Base-by-base conservation (phyloP, 2,888 invertebrate genomes). In the Parnassius apollo region DNA sequence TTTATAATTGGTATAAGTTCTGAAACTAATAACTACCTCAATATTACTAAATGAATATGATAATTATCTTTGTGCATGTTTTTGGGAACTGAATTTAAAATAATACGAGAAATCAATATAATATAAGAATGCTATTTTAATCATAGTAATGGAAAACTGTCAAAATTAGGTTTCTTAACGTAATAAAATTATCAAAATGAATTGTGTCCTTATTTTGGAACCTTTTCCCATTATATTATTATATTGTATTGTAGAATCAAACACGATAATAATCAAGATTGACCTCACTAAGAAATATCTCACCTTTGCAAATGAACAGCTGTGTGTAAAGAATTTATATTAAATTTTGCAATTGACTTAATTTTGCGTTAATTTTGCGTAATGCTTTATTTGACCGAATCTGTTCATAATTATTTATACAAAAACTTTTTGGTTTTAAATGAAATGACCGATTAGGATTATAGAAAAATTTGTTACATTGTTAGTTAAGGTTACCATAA, bases 11-110 rank as follows among this genome's bases (percentile, higher is more conserved):
- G 90, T 90, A 86, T 91, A 91, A 91, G 90, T 91, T 91, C 86
- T 85, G 88, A 88, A 89, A 91, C 91, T 88, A 88, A 88, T 88
- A 91, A 91, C 91, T 91, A 91, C 91, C 92, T 92, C 91, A 91
- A 89, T 90, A 88, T 87, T 90, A 88, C 88, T 91, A 90, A 91
- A 89, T 89, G 86, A 85, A 87, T 88, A 88, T 87, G 84, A 89
- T 89, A 86, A 88, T 88, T 91, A 90, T 89, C 88, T 88, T 91
- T 88, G 87, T 87, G 87, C 88, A 91, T 90, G 87, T 86, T 90
- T 89, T 91, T 88, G 88, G 89, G 83, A 88, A 89, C 83, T 59
- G 63, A 64, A 59, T 56, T 59, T 59, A 11, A 59, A 57, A 57
- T 42, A 62, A 52, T 59, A 59, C 63, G 52, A 56, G 56, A 56